Conservation (phyloP, 2,888 invertebrate species). For the Tenodera sinensis region DNA sequence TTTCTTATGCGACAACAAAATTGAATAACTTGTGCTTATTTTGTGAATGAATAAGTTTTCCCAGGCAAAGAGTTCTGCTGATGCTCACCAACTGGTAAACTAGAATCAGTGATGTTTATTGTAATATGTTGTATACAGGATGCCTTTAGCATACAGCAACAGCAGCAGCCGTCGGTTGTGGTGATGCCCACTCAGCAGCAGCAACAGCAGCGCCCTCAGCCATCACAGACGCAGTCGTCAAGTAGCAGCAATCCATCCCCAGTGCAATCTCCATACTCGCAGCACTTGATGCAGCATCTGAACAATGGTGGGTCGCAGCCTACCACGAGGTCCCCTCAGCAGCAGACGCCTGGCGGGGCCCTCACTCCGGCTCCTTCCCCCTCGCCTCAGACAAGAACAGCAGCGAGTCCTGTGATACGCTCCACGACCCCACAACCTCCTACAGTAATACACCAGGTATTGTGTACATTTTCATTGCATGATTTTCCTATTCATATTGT, state of each 20-base stretch:
- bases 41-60: too few species aligned
- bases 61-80: too few species aligned
- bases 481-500: too few species aligned
- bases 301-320: background rate
- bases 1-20: too few species aligned
- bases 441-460: conserved; percentile 35
- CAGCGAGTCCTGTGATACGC: conserved; percentile 36
- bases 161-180: conserved; percentile 7
- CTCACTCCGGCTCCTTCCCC: conserved; percentile 31
- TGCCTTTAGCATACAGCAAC: conserved; percentile 9
- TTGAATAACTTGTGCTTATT: too few species aligned
- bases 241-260: conserved; percentile 11
- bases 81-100: too few species aligned
- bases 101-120: too few species aligned
- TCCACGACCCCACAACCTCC: conserved; percentile 37
- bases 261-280: conserved; percentile 18
- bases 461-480: too few species aligned
- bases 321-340: conserved; percentile 11
- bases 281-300: background rate
- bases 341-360: conserved; percentile 18
- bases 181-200: conserved; percentile 2
- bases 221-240: background rate
- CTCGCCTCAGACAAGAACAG: conserved; percentile 28
- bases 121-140: background rate
- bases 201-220: background rate